These are phyloP conservation scores for Agrilus planipennis DNA, from an alignment of 1,140 invertebrate genomes.

Conservation along the genomic window DNA sequence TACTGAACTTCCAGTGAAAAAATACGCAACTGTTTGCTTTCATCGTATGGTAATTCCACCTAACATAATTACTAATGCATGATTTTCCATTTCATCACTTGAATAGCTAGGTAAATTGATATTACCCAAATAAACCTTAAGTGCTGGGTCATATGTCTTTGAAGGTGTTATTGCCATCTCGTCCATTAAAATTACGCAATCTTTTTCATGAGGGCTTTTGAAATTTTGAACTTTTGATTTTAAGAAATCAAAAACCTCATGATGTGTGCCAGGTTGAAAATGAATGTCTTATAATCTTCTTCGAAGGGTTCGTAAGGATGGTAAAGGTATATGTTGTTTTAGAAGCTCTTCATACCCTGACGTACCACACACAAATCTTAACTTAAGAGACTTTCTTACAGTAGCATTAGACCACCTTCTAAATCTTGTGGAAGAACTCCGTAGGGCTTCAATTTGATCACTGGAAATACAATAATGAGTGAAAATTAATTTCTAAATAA, in stretches of 20 bases:
- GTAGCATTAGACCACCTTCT: no score
- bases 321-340: slow-evolving; percentile 10
- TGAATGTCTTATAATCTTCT: slow-evolving; percentile 10
- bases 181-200: slow-evolving; percentile 11
- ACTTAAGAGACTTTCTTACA: no score
- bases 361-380: no score
- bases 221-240: slow-evolving; percentile 9
- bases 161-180: slow-evolving; percentile 13
- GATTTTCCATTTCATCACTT: slow-evolving; percentile 9
- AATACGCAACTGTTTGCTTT: not conserved
- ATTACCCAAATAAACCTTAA: slow-evolving; percentile 12
- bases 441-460: no score
- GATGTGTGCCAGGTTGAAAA: slow-evolving; percentile 7
- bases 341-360: slow-evolving; percentile 13
- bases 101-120: slow-evolving; percentile 8
- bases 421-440: no score
- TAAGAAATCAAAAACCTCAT: slow-evolving; percentile 12
- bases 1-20: not conserved
- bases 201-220: slow-evolving; percentile 6
- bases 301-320: slow-evolving; percentile 7
- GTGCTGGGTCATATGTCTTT: slow-evolving; percentile 6
- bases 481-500: no score
- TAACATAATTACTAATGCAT: slow-evolving; percentile 13
- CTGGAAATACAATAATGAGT: no score
- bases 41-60: slow-evolving; percentile 10